Conservation (phyloP, 2,888 invertebrate genomes). For the Chrysotoxum bicinctum region DNA sequence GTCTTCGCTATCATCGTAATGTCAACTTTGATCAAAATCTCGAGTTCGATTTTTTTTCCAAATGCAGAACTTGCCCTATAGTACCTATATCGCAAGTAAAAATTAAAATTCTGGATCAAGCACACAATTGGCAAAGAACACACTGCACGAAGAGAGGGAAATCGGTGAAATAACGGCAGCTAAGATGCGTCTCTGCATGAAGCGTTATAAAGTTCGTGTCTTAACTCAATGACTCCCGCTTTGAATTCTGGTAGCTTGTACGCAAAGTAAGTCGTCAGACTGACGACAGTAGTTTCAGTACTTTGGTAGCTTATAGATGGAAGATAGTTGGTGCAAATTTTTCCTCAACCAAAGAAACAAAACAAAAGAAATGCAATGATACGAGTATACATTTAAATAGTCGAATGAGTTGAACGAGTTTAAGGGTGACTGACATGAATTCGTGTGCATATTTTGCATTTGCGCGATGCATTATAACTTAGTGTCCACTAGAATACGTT, state of each 20-base stretch:
- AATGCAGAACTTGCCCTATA: no score
- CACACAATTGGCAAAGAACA: conserved; percentile 64
- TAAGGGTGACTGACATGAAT: conserved; percentile 59
- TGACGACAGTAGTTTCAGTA: conserved; percentile 48
- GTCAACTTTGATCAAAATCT: no score
- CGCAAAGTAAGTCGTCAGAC: conserved; percentile 61
- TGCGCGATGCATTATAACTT: conserved; percentile 31
- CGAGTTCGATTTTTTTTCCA: no score
- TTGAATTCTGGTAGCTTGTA: conserved; percentile 25
- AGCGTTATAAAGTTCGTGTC: conserved; percentile 49
- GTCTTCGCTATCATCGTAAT: no score
- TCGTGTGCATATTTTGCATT: conserved; percentile 44
- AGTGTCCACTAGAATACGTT: conserved; percentile 55
- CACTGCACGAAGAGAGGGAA: conserved; percentile 37
- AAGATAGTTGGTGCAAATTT: conserved; percentile 13
- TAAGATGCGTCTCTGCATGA: conserved; percentile 66
- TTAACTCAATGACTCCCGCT: conserved; percentile 41
- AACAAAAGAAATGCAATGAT: conserved; percentile 30
- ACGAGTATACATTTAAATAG: conserved; percentile 41
- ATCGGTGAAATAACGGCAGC: conserved; percentile 72
- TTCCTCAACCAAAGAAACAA: conserved; percentile 3
- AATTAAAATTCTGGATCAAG: conserved; percentile 58
- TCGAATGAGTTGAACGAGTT: conserved; percentile 53
- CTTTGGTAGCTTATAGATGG: conserved; percentile 48
- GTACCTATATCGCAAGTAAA: no score